phyloP scores from a whole-genome alignment of 1,140 invertebrate species.

The Rhopalosiphum maidis region DNA sequence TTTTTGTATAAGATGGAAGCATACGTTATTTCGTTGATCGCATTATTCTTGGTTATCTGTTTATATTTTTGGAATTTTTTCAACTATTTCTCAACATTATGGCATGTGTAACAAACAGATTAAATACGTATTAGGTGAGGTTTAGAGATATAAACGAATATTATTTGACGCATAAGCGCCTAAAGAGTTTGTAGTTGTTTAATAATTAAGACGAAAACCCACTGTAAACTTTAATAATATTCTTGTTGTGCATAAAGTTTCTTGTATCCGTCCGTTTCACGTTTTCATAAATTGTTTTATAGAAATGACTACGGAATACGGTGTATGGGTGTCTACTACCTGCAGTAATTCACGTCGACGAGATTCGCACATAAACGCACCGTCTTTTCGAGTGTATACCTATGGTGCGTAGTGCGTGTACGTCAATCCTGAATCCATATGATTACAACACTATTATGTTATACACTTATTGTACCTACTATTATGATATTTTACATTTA shows the following conservation, averaged over 20 bases:
- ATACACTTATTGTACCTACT: no score
- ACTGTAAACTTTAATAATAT: slow-evolving; percentile 41
- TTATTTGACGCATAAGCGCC: slow-evolving; percentile 3
- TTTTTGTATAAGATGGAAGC: no score
- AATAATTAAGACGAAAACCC: slow-evolving; percentile 36
- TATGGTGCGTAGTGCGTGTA: no score
- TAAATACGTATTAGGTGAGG: neutral
- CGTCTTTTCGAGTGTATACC: neutral
- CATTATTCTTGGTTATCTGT: no score
- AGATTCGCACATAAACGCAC: neutral
- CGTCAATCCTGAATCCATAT: neutral
- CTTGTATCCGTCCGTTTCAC: neutral
- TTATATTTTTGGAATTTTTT: neutral
- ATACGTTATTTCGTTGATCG: no score
- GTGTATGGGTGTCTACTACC: neutral
- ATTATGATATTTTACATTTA: neutral
- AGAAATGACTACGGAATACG: neutral
- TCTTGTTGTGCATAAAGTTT: slow-evolving; percentile 26
- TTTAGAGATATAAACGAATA: neutral
- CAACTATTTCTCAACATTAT: neutral
- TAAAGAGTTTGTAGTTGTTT: slow-evolving; percentile 36
- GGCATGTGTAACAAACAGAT: neutral
- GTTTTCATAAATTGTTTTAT: slow-evolving; percentile 12
- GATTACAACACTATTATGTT: neutral
- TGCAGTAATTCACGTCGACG: neutral